Percentiles rank a stretch among this genome's conserved stretches.
Conservation (phyloP, 2,888 invertebrate genomes). For the Amblyjoppa proteus region DNA sequence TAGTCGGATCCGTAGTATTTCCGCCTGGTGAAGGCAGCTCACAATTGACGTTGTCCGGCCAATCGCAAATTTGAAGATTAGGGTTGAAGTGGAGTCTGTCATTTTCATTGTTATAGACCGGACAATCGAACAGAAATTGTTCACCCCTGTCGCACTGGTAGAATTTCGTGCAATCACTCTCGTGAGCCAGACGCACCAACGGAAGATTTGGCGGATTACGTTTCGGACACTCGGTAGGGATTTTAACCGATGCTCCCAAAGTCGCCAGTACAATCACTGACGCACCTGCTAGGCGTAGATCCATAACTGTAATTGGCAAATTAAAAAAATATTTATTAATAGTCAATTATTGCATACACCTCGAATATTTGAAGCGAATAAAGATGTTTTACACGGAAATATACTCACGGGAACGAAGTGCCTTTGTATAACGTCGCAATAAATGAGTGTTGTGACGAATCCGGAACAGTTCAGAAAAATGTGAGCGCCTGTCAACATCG, state of each 20-base stretch:
- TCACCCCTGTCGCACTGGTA: no score
- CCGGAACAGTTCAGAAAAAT: neutral
- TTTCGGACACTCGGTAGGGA: slow-evolving; percentile 66
- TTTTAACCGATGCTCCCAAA: neutral
- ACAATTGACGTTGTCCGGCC: slow-evolving; percentile 62
- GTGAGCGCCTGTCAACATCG: neutral
- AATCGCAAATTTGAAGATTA: no score
- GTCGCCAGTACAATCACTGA: slow-evolving; percentile 5
- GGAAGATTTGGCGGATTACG: slow-evolving; percentile 18
- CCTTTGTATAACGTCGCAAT: slow-evolving; percentile 15
- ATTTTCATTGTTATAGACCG: no score
- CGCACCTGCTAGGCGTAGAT: neutral
- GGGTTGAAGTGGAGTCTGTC: no score
- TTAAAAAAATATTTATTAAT: neutral
- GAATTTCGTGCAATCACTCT: no score
- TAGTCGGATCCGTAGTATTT: neutral
- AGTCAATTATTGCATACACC: neutral
- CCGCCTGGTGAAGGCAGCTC: no score
- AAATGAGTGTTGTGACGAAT: neutral
- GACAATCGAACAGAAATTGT: no score
- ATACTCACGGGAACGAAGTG: slow-evolving; percentile 41
- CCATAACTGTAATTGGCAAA: slow-evolving; percentile 18
- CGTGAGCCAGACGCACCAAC: neutral
- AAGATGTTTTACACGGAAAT: neutral
- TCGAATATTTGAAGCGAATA: neutral